These are phyloP conservation scores for Rhinella marina DNA, from an alignment of 2,797 vertebrate species.

Conservation along the genomic window DNA sequence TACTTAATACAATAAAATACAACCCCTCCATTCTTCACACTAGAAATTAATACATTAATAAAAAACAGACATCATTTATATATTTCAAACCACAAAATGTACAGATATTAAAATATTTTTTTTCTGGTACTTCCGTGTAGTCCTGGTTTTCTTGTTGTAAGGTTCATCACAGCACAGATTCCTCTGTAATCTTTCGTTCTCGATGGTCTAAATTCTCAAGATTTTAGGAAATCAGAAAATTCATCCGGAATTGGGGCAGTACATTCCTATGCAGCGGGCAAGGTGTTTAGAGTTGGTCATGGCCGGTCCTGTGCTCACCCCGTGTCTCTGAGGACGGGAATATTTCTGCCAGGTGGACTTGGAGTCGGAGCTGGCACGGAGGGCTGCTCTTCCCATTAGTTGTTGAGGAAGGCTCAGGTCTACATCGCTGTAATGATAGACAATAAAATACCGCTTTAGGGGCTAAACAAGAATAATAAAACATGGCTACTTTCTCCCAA, in stretches of 20 bases:
- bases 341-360: conserved; percentile 82
- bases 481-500: no score
- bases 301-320: conserved; percentile 77
- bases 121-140: not conserved
- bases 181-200: not conserved
- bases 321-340: conserved; percentile 76
- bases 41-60: not conserved
- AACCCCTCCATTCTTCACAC: not conserved
- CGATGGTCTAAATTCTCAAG: not conserved
- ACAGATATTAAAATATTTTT: not conserved
- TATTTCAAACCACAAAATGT: not conserved
- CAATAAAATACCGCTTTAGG: not conserved
- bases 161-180: not conserved
- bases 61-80: not conserved
- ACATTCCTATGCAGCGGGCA: conserved; percentile 19
- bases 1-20: not conserved
- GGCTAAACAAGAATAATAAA: not conserved
- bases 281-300: conserved; percentile 59
- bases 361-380: conserved; percentile 71
- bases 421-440: conserved; percentile 71
- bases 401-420: conserved; percentile 75
- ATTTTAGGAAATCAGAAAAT: no score
- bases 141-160: not conserved
- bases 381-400: conserved; percentile 75
- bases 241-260: not conserved